Conservation (phyloP, 2,113 vertebrate species). For the Myiozetetes cayanensis region DNA sequence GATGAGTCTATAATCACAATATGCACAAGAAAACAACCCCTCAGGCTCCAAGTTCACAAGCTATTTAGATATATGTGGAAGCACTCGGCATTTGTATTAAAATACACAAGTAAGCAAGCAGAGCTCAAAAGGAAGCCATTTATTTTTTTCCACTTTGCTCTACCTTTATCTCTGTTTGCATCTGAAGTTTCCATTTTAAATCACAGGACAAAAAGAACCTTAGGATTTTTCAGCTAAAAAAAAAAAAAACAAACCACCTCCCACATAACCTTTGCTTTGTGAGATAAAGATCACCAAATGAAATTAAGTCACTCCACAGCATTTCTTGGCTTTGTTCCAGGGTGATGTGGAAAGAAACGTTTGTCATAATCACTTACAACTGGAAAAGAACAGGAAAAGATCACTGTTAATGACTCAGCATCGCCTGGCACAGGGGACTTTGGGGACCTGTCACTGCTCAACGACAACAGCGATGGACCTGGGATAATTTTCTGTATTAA, state of each 20-base stretch:
- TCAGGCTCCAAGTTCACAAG: not conserved
- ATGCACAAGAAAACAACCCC: not conserved
- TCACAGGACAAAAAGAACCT: accelerated
- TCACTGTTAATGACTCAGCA: not conserved
- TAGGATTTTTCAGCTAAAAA: not conserved
- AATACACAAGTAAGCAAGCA: not conserved
- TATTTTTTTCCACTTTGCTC: not conserved
- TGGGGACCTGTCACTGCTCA: not conserved
- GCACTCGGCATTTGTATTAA: not conserved
- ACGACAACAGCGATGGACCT: accelerated
- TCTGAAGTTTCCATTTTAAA: not conserved
- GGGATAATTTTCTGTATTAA: accelerated
- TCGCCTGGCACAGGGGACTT: not conserved
- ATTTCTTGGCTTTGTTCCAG: not conserved
- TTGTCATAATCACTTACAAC: not conserved
- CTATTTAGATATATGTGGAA: not conserved
- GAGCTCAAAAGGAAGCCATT: not conserved
- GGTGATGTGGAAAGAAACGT: not conserved
- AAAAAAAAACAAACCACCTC: not conserved
- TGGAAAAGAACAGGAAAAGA: not conserved
- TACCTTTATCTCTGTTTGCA: not conserved
- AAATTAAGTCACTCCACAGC: not conserved
- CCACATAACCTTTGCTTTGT: not conserved
- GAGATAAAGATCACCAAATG: not conserved
- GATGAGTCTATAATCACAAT: not conserved